These are phyloP conservation scores for Orthosia incerta DNA, from an alignment of 2,888 invertebrate species.

Conservation along the genomic window DNA sequence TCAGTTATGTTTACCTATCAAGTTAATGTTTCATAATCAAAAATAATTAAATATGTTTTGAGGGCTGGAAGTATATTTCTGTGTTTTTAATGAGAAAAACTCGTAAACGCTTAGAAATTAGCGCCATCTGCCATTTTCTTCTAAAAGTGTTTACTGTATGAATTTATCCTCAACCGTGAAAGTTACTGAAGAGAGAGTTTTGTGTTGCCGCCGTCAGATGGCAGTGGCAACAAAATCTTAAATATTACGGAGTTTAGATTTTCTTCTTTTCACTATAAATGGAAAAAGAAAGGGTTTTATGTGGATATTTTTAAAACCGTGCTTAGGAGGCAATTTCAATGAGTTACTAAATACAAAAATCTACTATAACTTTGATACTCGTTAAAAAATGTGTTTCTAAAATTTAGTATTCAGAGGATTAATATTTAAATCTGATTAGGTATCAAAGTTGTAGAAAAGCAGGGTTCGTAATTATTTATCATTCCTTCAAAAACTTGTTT, in stretches of 20 bases:
- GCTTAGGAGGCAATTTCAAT: neutral
- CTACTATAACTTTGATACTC: neutral
- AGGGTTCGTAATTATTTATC: neutral
- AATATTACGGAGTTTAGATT: neutral
- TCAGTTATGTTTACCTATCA: no score
- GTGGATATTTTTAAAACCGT: neutral
- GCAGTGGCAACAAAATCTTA: neutral
- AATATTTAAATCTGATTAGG: neutral
- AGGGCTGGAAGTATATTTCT: no score
- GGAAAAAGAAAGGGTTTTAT: neutral
- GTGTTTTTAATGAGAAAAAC: no score
- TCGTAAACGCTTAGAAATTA: neutral
- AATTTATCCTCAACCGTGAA: neutral
- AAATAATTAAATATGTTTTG: no score
- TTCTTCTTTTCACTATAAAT: neutral
- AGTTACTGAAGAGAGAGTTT: neutral
- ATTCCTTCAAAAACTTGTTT: no score
- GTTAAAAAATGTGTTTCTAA: neutral
- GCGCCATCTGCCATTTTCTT: conserved; percentile 25
- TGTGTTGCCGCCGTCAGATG: conserved; percentile 23
- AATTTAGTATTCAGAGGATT: neutral
- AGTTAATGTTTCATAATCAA: no score
- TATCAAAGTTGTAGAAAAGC: neutral
- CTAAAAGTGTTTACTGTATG: neutral
- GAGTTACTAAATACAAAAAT: neutral